Conservation (phyloP, 30 jellyfish, hydroid and myxozoan species). For the Rhopilema esculentum region DNA sequence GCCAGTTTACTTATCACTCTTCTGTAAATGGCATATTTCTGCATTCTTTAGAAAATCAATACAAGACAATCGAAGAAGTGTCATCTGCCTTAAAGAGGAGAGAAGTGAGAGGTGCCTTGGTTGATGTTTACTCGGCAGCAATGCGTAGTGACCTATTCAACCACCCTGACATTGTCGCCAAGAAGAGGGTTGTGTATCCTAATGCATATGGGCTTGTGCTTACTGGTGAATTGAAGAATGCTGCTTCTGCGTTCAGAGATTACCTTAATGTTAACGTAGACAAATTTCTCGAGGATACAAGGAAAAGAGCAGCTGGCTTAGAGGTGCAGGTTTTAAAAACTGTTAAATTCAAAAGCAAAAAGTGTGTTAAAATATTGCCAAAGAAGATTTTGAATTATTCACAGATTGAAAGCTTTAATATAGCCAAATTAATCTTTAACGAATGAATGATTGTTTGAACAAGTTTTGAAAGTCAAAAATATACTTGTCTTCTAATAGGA, state of each 20-base stretch:
- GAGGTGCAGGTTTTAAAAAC: slow-evolving; percentile 7
- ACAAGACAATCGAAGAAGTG: slow-evolving; percentile 42
- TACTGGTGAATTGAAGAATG: slow-evolving; percentile 29
- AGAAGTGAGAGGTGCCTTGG: slow-evolving; percentile 37
- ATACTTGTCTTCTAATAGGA: too few relatives aligned
- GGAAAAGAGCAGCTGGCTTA: background rate
- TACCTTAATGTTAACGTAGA: slow-evolving; percentile 24
- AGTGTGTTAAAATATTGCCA: too few relatives aligned
- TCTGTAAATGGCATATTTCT: too few relatives aligned
- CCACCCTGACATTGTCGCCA: slow-evolving; percentile 40
- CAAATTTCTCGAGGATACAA: slow-evolving; percentile 6
- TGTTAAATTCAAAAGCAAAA: background rate
- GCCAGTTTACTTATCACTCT: too few relatives aligned
- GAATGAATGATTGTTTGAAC: too few relatives aligned
- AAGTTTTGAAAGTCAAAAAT: too few relatives aligned
- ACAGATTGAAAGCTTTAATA: too few relatives aligned
- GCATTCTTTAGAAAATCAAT: background rate
- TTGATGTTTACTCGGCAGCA: slow-evolving; percentile 41
- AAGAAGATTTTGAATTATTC: too few relatives aligned
- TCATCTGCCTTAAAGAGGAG: slow-evolving; percentile 26
- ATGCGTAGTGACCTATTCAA: slow-evolving; percentile 26
- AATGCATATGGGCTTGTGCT: slow-evolving; percentile 32
- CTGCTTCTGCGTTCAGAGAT: slow-evolving; percentile 19
- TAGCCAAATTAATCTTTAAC: too few relatives aligned
- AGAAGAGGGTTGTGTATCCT: background rate